Evolutionary conservation across 2,797 vertebrate genomes (phyloP), one percentile per base, ranked within the genome.

Genomic region (Ibycter americanus): DNA sequence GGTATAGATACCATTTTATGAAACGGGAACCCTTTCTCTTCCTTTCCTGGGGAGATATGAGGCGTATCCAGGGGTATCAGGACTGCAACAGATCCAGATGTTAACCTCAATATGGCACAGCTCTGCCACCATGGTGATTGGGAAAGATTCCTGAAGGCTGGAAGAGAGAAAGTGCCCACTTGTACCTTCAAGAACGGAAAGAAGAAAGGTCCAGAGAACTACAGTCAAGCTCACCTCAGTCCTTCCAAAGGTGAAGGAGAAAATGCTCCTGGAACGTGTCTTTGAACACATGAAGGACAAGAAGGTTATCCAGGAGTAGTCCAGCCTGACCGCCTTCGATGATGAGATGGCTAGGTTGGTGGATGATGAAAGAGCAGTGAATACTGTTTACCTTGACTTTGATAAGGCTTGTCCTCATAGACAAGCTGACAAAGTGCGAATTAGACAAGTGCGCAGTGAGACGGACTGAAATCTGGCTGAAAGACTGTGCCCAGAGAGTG

Each of bases 311-410:
- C 23, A 29, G 54, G 29, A 67, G 16, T 14, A 87, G 47, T 73
- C 18, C 44, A 68, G n/a, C 15, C 27, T 1, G 0, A 26, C n/a
- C n/a, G 46, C 32, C 20, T 63, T 70, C 49, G 46, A 6, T 0
- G 1, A 68, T 21, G 29, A 63, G 38, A 23, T 32, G 25, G 26
- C 32, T 82, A 44, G 32, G 21, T 21, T 56, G 54, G 59, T 46
- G 36, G 54, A 36, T 58, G n/a, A 67, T 25, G 59, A 34, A 21
- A 46, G n/a, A 73, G n/a, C 47, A 67, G n/a, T 34, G 17, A n/a
- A 22, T 67, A 38, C 15, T n/a, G 17, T 85, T 54, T 66, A 61
- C 38, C 27, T 65, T 36, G 26, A 42, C 46, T 61, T 66, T 78
- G 47, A 27, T 31, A 61, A 44, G 82, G 46, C 26, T 87, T 56